Conservation (phyloP, 2,888 invertebrate genomes). For the Spodoptera picta region DNA sequence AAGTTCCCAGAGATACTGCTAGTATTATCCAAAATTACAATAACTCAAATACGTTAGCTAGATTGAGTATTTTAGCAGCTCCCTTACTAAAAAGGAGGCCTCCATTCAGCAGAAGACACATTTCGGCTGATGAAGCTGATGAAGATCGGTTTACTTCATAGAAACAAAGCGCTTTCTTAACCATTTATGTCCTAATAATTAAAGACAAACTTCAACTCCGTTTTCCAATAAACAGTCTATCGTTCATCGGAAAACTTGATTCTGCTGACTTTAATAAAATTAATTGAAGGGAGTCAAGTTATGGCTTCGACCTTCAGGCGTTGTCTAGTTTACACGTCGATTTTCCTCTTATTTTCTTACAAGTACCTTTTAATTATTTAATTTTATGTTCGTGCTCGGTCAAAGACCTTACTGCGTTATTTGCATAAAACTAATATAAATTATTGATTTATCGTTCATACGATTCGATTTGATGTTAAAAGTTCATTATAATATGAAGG, state of each 20-base stretch:
- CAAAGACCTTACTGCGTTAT: conserved; percentile 34
- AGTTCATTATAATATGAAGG: neutral
- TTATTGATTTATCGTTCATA: conserved; percentile 24
- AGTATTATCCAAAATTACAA: too few species aligned
- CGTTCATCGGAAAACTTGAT: conserved; percentile 32
- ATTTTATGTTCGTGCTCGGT: conserved; percentile 27
- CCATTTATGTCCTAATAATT: neutral
- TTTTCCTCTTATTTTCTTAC: conserved; percentile 33
- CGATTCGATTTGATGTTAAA: conserved; percentile 16
- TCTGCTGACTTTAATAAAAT: conserved; percentile 34
- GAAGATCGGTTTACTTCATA: too few species aligned
- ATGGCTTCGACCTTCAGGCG: conserved; percentile 34
- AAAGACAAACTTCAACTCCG: neutral
- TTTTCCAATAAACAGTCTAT: conserved; percentile 17
- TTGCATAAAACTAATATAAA: conserved; percentile 12
- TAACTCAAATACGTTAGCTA: too few species aligned
- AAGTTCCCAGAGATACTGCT: too few species aligned
- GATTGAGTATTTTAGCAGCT: too few species aligned
- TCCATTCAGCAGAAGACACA: too few species aligned
- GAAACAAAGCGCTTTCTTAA: too few species aligned
- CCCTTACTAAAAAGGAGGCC: too few species aligned
- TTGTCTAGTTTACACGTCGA: conserved; percentile 11
- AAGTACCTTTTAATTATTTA: conserved; percentile 20
- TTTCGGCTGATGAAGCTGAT: too few species aligned
- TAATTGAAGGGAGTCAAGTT: conserved; percentile 37